These are phyloP conservation scores for Ctenomys sociabilis DNA, from an alignment of 2,113 vertebrate genomes.

Conservation along the genomic window DNA sequence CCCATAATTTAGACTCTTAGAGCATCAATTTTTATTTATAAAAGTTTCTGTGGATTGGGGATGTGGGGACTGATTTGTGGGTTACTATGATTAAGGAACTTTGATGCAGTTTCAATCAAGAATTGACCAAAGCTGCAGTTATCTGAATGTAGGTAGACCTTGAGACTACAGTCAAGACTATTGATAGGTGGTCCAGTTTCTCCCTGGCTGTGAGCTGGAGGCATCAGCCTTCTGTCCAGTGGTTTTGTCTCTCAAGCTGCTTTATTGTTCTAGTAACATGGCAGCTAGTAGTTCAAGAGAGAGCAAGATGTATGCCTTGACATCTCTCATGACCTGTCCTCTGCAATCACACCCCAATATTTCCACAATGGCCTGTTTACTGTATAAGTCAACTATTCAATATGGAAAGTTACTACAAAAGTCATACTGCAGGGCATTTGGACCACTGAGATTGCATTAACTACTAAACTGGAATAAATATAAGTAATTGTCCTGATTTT, in stretches of 20 bases:
- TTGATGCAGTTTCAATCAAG: neutral
- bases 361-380: neutral
- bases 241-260: neutral
- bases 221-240: neutral
- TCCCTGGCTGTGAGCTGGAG: neutral
- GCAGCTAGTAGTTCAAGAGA: neutral
- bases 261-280: neutral
- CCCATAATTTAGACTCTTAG: neutral
- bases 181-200: neutral
- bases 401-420: neutral
- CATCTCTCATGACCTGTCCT: neutral
- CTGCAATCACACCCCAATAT: neutral
- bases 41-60: neutral
- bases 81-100: neutral
- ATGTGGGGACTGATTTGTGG: neutral
- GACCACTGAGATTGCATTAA: neutral
- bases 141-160: neutral
- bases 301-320: neutral
- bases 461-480: neutral
- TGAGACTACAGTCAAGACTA: neutral
- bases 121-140: neutral
- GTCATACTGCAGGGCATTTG: neutral
- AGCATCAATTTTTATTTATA: neutral
- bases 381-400: neutral
- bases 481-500: neutral